A percentile compares a stretch with the other conserved stretches of the same genome.
Evolutionary conservation across 2,113 vertebrate genomes (phyloP).

Genomic region (Eudorcas thomsonii): DNA sequence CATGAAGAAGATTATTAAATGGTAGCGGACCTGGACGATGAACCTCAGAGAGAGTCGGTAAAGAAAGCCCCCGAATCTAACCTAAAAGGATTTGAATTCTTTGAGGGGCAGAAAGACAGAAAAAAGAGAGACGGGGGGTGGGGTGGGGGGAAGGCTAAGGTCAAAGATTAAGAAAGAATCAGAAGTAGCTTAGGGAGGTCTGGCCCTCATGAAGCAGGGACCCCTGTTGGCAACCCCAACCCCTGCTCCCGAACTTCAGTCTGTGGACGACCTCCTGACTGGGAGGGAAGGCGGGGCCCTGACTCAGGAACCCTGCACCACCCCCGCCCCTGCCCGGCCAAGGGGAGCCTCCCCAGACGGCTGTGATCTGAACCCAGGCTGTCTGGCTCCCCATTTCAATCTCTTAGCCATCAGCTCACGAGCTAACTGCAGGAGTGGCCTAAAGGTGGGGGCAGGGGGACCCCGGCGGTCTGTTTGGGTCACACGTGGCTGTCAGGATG

Average conservation of each 20-base stretch:
- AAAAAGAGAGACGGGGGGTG: accelerated
- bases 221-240: background rate
- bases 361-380: background rate
- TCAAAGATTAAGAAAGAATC: background rate
- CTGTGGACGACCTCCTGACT: too few relatives aligned
- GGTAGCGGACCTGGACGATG: background rate
- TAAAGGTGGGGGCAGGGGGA: background rate
- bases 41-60: background rate
- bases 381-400: background rate
- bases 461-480: background rate
- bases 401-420: background rate
- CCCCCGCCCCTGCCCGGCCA: too few relatives aligned
- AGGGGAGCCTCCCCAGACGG: background rate
- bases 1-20: background rate
- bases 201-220: background rate
- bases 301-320: background rate
- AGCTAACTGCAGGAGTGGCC: background rate
- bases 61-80: background rate
- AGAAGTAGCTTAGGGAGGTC: background rate
- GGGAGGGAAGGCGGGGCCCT: background rate
- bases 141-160: accelerated
- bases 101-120: background rate
- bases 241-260: background rate
- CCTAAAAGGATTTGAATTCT: background rate
- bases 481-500: accelerated